phyloP scores from a whole-genome alignment of 1,140 invertebrate species.

The Pachypeltis micranthus region DNA sequence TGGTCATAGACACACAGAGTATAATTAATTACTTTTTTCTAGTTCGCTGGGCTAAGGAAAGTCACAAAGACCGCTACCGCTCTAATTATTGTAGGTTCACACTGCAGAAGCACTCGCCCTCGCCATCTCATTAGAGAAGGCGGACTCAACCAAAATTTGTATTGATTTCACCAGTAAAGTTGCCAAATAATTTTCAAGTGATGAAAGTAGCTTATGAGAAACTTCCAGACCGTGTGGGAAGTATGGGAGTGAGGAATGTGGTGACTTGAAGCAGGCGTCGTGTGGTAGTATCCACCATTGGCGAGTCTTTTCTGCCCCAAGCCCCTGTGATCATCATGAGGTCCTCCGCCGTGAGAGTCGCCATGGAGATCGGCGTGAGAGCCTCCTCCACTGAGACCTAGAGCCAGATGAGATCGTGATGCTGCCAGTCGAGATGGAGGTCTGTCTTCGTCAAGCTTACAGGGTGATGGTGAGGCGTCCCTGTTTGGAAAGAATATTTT shows the following conservation, averaged over 20 bases:
- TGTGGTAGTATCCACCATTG: slow-evolving; percentile 67
- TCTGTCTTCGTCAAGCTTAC: neutral
- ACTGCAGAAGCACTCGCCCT: too few relatives aligned
- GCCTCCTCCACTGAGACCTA: slow-evolving; percentile 42
- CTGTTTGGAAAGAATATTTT: too few relatives aligned
- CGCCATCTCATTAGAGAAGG: too few relatives aligned
- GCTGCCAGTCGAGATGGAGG: slow-evolving; percentile 41
- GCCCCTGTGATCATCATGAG: slow-evolving; percentile 12
- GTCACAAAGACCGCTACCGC: too few relatives aligned
- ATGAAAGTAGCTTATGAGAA: too few relatives aligned
- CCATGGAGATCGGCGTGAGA: slow-evolving; percentile 36
- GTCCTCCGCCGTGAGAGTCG: slow-evolving; percentile 13
- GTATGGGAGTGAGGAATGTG: slow-evolving; percentile 8
- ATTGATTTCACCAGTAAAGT: too few relatives aligned
- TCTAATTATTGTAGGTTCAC: too few relatives aligned
- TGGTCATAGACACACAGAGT: too few relatives aligned
- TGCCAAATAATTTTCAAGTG: too few relatives aligned
- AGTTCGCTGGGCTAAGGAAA: too few relatives aligned
- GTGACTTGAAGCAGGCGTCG: slow-evolving; percentile 34
- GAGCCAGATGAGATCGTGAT: slow-evolving; percentile 56
- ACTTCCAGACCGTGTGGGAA: neutral
- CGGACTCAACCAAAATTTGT: too few relatives aligned
- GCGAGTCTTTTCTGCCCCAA: slow-evolving; percentile 17
- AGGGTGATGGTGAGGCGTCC: slow-evolving; percentile 21
- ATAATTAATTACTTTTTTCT: too few relatives aligned